Base-by-base conservation (phyloP, 2,888 invertebrate genomes). In the Capitulum mitella region DNA sequence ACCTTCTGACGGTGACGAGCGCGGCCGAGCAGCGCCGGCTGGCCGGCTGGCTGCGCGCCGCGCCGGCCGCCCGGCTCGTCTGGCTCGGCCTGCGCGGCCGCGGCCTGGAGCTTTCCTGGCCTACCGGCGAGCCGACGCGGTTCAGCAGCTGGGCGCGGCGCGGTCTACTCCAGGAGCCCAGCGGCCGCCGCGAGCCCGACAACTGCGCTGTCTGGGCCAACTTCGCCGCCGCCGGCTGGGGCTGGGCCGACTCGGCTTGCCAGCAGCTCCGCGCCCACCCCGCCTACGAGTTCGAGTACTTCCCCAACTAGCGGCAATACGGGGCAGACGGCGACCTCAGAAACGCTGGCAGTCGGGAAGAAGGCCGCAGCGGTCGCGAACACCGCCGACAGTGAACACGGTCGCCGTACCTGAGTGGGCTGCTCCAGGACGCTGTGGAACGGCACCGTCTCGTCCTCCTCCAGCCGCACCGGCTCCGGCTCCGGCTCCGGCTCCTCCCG, bases 81-180 rank as follows among this genome's bases (percentile, higher is more conserved):
- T 70, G 70, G 70, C 70, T 70, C 16, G 70, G 70, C 22, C 70
- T 70, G 70, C 37, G 37, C 70, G 70, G 70, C 22, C 70, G 70
- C 37, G 70, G 70, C 26, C 8, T 70, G 8, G 5, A 22, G 8
- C 22, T 26, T 22, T 22, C 26, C 37, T 70, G 70, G 70, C 22
- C 16, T 10, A 70, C 37, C 70, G 70, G 70, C 70, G 70, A 70
- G 37, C 40, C 37, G 22, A 3, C 34, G 16, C 12, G 3, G 37
- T 70, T 37, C 70, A 40, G 3, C 37, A 3, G 22, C 70, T 70
- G 70, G 70, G 70, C 70, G 37, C 34, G 26, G 8, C 22, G 26
- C 70, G 37, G 70, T 2, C 40, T 70, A 26, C 70, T 70, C 26
- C 70, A 70, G 70, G 70, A 70, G 40, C 70, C 70, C 37, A 70